Base-by-base conservation (phyloP, 2,797 vertebrate species). In the Meriones psammophilus region DNA sequence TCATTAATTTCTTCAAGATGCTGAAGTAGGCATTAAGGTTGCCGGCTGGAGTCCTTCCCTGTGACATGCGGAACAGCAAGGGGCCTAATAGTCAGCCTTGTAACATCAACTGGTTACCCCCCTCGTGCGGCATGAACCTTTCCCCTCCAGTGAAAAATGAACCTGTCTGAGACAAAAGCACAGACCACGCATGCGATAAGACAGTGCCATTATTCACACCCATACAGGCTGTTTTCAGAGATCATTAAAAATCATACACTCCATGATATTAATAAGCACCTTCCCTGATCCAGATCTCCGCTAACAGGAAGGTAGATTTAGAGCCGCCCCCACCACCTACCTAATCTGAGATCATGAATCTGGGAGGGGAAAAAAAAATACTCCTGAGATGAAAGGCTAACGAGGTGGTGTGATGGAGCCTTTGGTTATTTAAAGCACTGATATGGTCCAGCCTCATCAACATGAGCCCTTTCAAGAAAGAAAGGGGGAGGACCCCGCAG, bases 91-190 rank as follows among this genome's bases (percentile, higher is more conserved):
- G 99, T 98, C 98, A 99, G 98, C 98, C 98, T 98, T 98, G 98
- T 98, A 99, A 98, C 98, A 98, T 99, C 98, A 98, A 99, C 98
- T 98, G 98, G 98, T 98, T 98, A 98, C 98, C 98, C 99, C 98
- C 99, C 99, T 98, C 98, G 98, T 99, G 99, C 92, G 98, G 98
- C 98, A 97, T 99, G 98, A 99, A 99, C 99, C 99, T 99, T 99
- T 99, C 99, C 97, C 99, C 99, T 99, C 99, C 98, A 97, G 98
- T 99, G 99, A 99, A 99, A 99, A 99, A 99, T 99, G 99, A 99
- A 99, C 99, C 99, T 99, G 99, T 99, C 99, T 99, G 98, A 99
- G 98, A 98, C 98, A 98, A 98, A 98, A 98, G 98, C 98, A 99
- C 99, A 99, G 98, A 99, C 98, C 98, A 98, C 98, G 98, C 98